Conservation (phyloP, 2,888 invertebrate genomes). For the Lasioglossum malachurum region DNA sequence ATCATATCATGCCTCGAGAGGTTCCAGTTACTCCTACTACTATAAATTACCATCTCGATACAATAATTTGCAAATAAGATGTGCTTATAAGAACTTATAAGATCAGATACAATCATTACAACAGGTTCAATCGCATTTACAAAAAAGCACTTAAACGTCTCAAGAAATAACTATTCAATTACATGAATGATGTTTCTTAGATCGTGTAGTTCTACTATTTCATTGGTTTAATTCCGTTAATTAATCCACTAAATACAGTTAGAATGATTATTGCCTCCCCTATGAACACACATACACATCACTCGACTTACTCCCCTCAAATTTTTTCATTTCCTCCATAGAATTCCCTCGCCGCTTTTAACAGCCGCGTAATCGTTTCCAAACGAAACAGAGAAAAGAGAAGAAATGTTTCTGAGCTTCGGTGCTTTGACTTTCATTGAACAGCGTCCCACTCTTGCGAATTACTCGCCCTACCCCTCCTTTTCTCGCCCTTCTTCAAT, state of each 20-base stretch:
- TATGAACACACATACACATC: not conserved
- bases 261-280: not conserved
- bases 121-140: not conserved
- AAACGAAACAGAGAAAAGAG: not conserved
- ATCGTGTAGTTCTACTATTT: too few species aligned
- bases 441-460: constrained; percentile 9
- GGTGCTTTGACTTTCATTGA: constrained; percentile 10
- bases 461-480: constrained; percentile 23
- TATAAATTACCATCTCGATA: constrained; percentile 29
- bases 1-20: constrained; percentile 46
- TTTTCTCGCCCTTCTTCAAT: not conserved
- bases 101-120: constrained; percentile 33
- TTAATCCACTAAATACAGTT: too few species aligned
- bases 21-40: constrained; percentile 48
- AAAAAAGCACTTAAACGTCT: not conserved
- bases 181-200: not conserved
- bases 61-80: constrained; percentile 47
- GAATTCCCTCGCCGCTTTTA: not conserved
- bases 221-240: too few species aligned
- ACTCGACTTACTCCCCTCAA: not conserved
- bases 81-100: constrained; percentile 5
- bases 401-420: constrained; percentile 1
- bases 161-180: not conserved
- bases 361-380: not conserved
- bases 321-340: not conserved